These are phyloP conservation scores for Lontra canadensis DNA, from an alignment of 2,113 vertebrate species.

Conservation along the genomic window DNA sequence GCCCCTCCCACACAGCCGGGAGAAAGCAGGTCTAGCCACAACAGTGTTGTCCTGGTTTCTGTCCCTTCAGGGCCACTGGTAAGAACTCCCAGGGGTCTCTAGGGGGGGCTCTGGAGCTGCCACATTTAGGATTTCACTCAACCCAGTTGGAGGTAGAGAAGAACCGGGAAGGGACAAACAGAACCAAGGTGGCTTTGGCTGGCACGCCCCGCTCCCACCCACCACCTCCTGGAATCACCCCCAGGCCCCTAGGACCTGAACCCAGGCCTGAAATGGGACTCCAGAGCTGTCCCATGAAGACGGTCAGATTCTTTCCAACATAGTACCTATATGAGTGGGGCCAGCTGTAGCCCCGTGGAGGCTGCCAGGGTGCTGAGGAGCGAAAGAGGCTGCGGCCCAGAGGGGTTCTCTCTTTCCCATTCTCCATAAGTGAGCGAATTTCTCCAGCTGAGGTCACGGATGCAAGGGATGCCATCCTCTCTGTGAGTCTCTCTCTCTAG, in stretches of 20 bases:
- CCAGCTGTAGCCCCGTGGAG: conserved; percentile 44
- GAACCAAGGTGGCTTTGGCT: neutral
- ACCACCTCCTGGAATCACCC: neutral
- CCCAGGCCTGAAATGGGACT: neutral
- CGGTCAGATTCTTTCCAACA: neutral
- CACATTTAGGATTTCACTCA: neutral
- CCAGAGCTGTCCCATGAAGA: neutral
- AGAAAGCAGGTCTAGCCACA: neutral
- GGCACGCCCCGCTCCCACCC: neutral
- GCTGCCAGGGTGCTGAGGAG: conserved; percentile 77
- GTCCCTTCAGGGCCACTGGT: neutral
- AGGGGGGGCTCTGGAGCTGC: neutral
- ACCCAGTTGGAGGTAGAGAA: neutral
- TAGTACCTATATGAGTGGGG: conserved; percentile 56
- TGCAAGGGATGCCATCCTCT: conserved; percentile 71
- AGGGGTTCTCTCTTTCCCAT: conserved; percentile 79
- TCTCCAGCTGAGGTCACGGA: conserved; percentile 61
- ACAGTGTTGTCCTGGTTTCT: neutral
- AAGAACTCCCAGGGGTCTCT: neutral
- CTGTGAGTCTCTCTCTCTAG: neutral
- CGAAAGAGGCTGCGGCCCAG: conserved; percentile 60
- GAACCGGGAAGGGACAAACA: neutral
- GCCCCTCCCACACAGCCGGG: neutral
- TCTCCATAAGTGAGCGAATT: conserved; percentile 43
- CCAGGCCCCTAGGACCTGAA: neutral